Evolutionary conservation across 2,797 vertebrate species (phyloP), one percentile per base, ranked within the genome.

Genomic region (Fistularia tabacaria): DNA sequence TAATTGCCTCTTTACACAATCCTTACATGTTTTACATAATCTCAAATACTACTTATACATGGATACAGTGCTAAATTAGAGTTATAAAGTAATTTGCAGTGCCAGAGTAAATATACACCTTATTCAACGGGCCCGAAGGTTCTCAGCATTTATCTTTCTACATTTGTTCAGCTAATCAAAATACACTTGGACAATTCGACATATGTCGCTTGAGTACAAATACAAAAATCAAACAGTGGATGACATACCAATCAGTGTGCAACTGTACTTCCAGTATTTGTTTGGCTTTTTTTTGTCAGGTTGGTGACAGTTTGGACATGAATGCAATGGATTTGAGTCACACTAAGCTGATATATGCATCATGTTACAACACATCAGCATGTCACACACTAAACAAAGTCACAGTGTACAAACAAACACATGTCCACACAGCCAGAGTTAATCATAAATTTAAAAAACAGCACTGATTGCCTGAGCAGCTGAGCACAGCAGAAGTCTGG

Each of bases 1-100:
- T 89, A 89, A 90, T 90, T 87, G 66, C 80, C 76, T 74, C 72
- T 88, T 83, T 79, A 14, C 85, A 88, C 90, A 89, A 89, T 90
- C 87, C 80, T 69, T 71, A 86, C 89, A 81, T 87, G 83, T 88
- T 88, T 86, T 76, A 86, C 78, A 85, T 88, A 87, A 90, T 90
- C 84, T 77, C 74, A 72, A 57, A 85, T 78, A 70, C 59, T 86
- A 87, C 89, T 89, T 88, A 86, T 66, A 84, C 51, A 57, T 59
- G 62, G 68, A 80, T 79, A 76, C 66, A 59, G 58, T 15, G 51
- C 67, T 59, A 73, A 74, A 90, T 87, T 85, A 79, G 69, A 70
- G 54, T 84, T 77, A 77, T 82, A 76, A 86, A 82, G 72, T 70
- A 54, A 66, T 55, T 60, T 38, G 46, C 68, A 0, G 58, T 15